Evolutionary conservation across 2,113 vertebrate genomes (phyloP).

Genomic region (Antigone vipio): DNA sequence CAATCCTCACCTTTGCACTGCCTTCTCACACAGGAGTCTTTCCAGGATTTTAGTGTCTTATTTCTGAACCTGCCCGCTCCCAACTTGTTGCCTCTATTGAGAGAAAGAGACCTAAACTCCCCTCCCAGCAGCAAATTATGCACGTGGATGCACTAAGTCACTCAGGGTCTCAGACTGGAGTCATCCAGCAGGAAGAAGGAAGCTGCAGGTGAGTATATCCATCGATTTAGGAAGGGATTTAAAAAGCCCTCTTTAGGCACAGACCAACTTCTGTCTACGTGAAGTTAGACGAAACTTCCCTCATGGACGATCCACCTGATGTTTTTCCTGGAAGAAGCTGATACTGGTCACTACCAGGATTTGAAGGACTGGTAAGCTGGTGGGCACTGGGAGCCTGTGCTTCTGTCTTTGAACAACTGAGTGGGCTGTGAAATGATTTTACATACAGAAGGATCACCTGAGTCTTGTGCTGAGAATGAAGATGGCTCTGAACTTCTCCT

Average conservation of each 20-base stretch:
- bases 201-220: background rate
- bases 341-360: background rate
- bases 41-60: background rate
- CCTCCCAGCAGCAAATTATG: background rate
- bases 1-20: background rate
- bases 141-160: fast-evolving
- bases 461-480: background rate
- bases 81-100: background rate
- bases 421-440: background rate
- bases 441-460: background rate
- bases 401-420: background rate
- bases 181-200: background rate
- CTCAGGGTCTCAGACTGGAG: background rate
- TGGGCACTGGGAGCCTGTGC: background rate
- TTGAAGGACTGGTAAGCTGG: background rate
- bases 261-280: no score
- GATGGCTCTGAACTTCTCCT: background rate
- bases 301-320: background rate
- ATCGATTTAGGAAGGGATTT: background rate
- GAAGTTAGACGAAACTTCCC: background rate
- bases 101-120: background rate
- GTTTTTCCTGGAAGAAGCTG: background rate
- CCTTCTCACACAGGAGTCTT: background rate
- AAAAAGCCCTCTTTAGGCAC: background rate
- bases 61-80: background rate